Evolutionary conservation across 1,140 invertebrate species (phyloP), one percentile per base, ranked within the genome.

Genomic region (Drosophila sucinea): DNA sequence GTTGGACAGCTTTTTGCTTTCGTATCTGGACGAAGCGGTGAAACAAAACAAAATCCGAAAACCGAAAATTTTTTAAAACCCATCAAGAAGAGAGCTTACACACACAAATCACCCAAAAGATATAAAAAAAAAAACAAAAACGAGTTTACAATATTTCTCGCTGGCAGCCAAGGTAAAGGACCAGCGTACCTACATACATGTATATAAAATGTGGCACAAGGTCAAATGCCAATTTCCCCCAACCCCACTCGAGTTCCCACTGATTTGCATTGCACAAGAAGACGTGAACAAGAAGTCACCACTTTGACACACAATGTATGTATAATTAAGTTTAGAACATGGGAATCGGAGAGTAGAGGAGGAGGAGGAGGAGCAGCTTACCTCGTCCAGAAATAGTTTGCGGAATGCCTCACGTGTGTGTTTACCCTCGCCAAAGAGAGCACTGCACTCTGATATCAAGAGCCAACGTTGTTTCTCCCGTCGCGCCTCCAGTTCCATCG

Each of bases 401-500:
- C 85, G 84, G 55, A 92, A 92, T 23, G 84, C 90, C 71, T 92
- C 91, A 23, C 90, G 71, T 30, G 91, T 91, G 67, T 92, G 91
- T 63, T 91, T 92, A 3, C 91, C 91, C 77, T 92, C 91, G 41
- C 85, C 91, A 32, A 92, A 79, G 55, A 90, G 74, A 8, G 90
- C 87, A 74, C 91, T 92, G 76, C 91, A 92, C 67, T 92, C 91
- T 25, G 91, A 92, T 84, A 92, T 92, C 65, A 92, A 73, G 17
- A 92, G 74, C 91, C 91, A 92, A 32, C 91, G 90, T 38, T 87
- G 79, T 62, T 92, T 92, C 69, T 92, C 91, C 60, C 91, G 87
- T 56, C 82, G 79, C 76, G 91, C 91, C 73, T 92, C 91, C 70
- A 92, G 71, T 81, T 92, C 91, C 91, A 92, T 92, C 40, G 86